Evolutionary conservation across 92 coral and sea anemone species (phyloP).

Genomic region (Porites lobata): DNA sequence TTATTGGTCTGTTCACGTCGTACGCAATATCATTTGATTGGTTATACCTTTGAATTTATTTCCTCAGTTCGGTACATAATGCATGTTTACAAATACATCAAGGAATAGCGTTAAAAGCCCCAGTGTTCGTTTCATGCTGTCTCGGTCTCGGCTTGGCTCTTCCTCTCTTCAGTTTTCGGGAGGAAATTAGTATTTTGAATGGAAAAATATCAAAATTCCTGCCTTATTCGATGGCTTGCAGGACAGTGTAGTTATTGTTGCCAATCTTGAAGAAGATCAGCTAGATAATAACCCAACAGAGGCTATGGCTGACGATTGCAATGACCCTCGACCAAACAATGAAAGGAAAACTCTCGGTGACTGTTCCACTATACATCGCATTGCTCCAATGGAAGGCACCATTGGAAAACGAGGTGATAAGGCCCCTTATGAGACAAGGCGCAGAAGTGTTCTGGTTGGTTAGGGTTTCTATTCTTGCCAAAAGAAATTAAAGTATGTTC

Average conservation of each 20-base stretch:
- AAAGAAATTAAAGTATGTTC: too few relatives aligned
- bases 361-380: not conserved
- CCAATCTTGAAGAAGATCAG: not conserved
- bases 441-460: too few relatives aligned
- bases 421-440: too few relatives aligned
- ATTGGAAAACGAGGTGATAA: not conserved
- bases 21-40: too few relatives aligned
- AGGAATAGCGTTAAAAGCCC: not conserved
- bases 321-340: not conserved
- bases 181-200: not conserved
- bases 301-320: not conserved
- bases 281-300: not conserved
- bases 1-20: too few relatives aligned
- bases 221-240: not conserved
- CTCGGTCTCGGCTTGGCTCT: not conserved
- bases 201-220: not conserved
- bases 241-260: not conserved
- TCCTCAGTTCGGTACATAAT: not conserved
- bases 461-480: constrained; percentile 16
- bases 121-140: not conserved
- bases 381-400: not conserved
- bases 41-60: too few relatives aligned
- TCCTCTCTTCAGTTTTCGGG: not conserved
- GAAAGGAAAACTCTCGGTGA: not conserved
- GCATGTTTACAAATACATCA: not conserved